Conservation (phyloP, 2,113 vertebrate species). For the Istiophorus platypterus region DNA sequence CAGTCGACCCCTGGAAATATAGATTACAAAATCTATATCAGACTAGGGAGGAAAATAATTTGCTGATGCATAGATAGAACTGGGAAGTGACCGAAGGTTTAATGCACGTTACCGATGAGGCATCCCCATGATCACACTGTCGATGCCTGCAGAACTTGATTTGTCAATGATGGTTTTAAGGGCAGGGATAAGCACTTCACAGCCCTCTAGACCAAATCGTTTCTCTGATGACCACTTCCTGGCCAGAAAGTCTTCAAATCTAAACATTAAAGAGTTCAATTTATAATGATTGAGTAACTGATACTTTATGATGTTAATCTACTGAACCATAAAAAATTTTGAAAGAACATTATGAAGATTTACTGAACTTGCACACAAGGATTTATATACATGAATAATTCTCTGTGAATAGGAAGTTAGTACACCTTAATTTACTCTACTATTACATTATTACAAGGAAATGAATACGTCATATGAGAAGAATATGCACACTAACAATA, state of each 20-base stretch:
- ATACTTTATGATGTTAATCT: neutral
- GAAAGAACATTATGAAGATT: neutral
- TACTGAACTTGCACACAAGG: neutral
- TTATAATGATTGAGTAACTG: neutral
- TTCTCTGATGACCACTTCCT: slow-evolving; percentile 96
- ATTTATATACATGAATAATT: neutral
- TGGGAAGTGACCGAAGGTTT: neutral
- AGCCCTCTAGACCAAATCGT: slow-evolving; percentile 94
- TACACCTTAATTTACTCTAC: neutral
- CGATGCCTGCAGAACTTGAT: slow-evolving; percentile 90
- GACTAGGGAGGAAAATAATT: neutral
- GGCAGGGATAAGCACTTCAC: slow-evolving; percentile 92
- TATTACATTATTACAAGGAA: neutral
- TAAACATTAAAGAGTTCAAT: slow-evolving; percentile 53
- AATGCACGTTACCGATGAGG: slow-evolving; percentile 89
- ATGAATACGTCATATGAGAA: neutral
- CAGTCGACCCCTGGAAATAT: slow-evolving; percentile 87
- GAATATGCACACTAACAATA: neutral
- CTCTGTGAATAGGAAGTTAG: neutral
- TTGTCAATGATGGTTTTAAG: slow-evolving; percentile 94
- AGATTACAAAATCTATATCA: neutral
- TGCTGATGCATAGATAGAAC: neutral
- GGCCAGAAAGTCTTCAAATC: slow-evolving; percentile 94
- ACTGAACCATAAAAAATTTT: neutral
- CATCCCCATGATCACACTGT: slow-evolving; percentile 96